phyloP scores from a whole-genome alignment of 2,113 vertebrate genomes.

The Taurulus bubalis region DNA sequence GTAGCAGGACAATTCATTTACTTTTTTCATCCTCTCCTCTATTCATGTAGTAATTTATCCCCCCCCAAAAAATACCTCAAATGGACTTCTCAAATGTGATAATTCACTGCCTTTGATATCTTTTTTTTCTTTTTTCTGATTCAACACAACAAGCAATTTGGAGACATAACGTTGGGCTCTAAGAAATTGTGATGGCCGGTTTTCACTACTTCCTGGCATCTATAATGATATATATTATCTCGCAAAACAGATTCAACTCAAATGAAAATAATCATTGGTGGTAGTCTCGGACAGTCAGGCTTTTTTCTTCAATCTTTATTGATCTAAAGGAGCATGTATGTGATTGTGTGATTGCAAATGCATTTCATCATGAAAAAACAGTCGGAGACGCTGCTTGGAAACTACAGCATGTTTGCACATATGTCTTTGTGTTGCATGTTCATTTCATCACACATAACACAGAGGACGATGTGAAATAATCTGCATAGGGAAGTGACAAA shows the following conservation, averaged over 20 bases:
- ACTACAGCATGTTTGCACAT: background rate
- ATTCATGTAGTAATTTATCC: background rate
- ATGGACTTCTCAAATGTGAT: background rate
- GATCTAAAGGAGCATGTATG: background rate
- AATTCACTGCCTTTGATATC: background rate
- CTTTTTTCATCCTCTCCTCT: background rate
- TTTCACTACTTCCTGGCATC: background rate
- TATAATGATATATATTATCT: background rate
- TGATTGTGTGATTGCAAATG: conserved; percentile 3
- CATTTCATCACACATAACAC: conserved; percentile 49
- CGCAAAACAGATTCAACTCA: background rate
- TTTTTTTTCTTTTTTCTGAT: background rate
- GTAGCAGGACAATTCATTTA: background rate
- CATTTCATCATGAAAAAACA: conserved; percentile 43
- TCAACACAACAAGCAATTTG: background rate
- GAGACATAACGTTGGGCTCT: background rate
- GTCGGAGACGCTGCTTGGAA: background rate
- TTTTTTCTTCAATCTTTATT: background rate
- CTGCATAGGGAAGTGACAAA: conserved; percentile 9
- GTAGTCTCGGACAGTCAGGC: background rate
- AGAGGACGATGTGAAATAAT: background rate
- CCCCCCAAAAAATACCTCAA: background rate
- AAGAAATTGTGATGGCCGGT: background rate
- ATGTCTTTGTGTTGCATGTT: conserved; percentile 32
- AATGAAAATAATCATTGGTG: background rate